These are phyloP conservation scores for Rhagium mordax DNA, from an alignment of 2,888 invertebrate genomes.

Conservation along the genomic window DNA sequence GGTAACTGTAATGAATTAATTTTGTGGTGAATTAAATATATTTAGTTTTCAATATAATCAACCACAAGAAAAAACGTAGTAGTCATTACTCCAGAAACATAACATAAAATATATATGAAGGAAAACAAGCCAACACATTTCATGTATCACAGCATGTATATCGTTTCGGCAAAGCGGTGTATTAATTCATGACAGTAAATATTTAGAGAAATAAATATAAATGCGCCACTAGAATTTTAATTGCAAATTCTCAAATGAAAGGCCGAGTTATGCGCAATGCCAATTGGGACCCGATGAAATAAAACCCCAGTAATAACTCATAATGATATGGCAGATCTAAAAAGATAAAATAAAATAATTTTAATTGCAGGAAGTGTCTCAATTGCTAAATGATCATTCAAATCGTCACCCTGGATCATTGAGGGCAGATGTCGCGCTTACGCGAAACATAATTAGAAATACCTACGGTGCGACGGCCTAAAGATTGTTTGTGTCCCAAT, in stretches of 20 bases:
- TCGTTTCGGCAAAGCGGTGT: slow-evolving; percentile 9
- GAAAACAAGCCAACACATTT: slow-evolving; percentile 1
- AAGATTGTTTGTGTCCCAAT: background rate
- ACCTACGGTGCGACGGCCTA: background rate
- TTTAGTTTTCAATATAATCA: no score
- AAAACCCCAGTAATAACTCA: slow-evolving; percentile 30
- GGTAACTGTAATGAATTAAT: no score
- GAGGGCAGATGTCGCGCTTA: slow-evolving; percentile 24
- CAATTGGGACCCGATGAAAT: slow-evolving; percentile 27
- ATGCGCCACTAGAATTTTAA: slow-evolving; percentile 18
- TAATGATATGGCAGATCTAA: slow-evolving; percentile 25
- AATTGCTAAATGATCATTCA: slow-evolving; percentile 31
- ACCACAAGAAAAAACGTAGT: no score
- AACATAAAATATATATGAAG: slow-evolving; percentile 1
- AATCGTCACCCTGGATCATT: slow-evolving; percentile 3
- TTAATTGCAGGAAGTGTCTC: slow-evolving; percentile 37
- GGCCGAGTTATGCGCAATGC: slow-evolving; percentile 16
- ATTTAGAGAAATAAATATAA: slow-evolving; percentile 28
- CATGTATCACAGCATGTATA: background rate
- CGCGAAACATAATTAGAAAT: slow-evolving; percentile 1
- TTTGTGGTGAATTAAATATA: no score
- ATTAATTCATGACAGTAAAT: slow-evolving; percentile 19
- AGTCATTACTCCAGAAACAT: background rate
- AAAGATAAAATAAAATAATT: slow-evolving; percentile 24
- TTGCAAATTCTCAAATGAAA: slow-evolving; percentile 22